Base-by-base conservation (phyloP, 2,113 vertebrate species). In the Syngnathus floridae region DNA sequence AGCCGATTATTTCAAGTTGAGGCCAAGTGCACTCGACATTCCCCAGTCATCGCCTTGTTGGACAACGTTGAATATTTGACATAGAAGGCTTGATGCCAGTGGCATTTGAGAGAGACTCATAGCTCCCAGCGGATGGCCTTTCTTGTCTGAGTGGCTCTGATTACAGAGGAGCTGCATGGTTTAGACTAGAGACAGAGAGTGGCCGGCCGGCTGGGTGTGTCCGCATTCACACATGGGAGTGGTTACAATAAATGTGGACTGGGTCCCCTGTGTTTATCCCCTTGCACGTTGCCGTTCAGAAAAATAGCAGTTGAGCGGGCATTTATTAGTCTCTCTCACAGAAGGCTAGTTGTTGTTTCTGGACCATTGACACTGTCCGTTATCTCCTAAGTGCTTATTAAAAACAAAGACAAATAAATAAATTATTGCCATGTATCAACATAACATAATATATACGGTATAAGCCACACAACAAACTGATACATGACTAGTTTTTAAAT, bases 131-230 rank as follows among this genome's bases (percentile, higher is more conserved):
- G 77, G 76, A 77, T 83, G 71, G 64, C 38, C 71, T 62, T 75
- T 76, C 49, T 69, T 73, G 71, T 74, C 59, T 61, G 66, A 70
- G 67, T 81, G 74, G 51, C 65, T 80, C 66, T 87, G 83, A 84
- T 87, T 86, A 89, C 82, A 88, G 82, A 80, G 82, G 31, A 79
- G 79, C 81, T 74, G 62, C 41, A 67, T 70, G 65, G 68, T 66
- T 77, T 49, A 49, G 74, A 75, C 71, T 36, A 74, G 62, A 78
- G 72, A 80, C 74, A 13, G 49, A 51, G 51, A 26, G 26, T 31
- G 26, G 26, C 26, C 26, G 26, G 3, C 26, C 5, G 59, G 52
- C 79, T 63, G 74, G 83, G 82, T 71, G 83, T 87, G 83, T 65
- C 82, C 69, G 60, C 58, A 22, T 57, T 61, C 56, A 79, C 82